A percentile compares a stretch with the other conserved stretches of the same genome.
These are phyloP conservation scores for Lanistes nyassanus DNA, from an alignment of 1,140 invertebrate species.

Conservation along the genomic window DNA sequence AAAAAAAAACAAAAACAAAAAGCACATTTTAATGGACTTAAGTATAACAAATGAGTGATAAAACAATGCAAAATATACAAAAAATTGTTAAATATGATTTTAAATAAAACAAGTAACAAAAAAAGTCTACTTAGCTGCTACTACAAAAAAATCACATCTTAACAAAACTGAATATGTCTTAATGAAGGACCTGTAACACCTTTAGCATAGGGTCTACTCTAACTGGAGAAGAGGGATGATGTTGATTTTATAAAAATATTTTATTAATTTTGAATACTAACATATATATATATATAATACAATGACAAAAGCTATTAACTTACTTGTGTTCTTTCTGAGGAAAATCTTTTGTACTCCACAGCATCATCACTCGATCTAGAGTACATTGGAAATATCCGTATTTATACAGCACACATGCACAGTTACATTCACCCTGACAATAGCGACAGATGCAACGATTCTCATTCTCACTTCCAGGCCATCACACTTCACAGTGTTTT, in stretches of 20 bases:
- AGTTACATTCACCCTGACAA: neutral
- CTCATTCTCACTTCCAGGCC: neutral
- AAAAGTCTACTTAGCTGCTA: neutral
- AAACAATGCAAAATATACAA: no score
- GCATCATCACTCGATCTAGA: constrained; percentile 83
- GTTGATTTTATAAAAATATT: neutral
- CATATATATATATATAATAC: neutral
- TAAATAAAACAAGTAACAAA: neutral
- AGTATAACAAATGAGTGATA: no score
- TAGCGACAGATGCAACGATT: neutral
- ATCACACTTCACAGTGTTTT: neutral
- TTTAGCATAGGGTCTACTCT: no score
- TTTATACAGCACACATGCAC: neutral
- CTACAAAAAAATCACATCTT: neutral
- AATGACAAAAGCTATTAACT: neutral
- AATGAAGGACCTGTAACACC: no score
- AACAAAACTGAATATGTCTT: neutral
- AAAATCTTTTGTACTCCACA: constrained; percentile 85
- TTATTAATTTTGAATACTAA: neutral
- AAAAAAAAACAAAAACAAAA: neutral
- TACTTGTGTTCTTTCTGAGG: constrained; percentile 77
- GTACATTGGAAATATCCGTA: constrained; percentile 38
- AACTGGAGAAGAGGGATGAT: no score
- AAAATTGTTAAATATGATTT: no score
- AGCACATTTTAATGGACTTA: neutral